Conservation (phyloP, 2,888 invertebrate species). For the Leucophenga montana region DNA sequence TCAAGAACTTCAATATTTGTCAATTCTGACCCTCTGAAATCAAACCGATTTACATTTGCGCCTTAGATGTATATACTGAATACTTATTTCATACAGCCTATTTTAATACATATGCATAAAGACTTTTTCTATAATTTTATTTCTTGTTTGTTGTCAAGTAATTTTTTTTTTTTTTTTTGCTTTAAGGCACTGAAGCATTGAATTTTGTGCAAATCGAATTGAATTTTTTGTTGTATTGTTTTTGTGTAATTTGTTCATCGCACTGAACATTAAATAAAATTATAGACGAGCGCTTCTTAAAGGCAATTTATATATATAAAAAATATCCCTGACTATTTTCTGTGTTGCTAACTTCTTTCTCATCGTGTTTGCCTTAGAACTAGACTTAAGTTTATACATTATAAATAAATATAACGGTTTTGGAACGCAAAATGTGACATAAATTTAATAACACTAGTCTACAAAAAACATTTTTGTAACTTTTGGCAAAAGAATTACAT, state of each 20-base stretch:
- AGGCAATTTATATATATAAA: conserved; percentile 56
- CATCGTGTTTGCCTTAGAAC: conserved; percentile 18
- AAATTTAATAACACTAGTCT: too few relatives aligned
- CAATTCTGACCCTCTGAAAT: too few relatives aligned
- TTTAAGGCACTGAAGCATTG: conserved; percentile 71
- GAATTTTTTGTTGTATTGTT: conserved; percentile 6
- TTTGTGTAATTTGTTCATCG: too few relatives aligned
- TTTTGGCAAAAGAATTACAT: too few relatives aligned
- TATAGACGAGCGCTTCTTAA: conserved; percentile 33
- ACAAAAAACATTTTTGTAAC: too few relatives aligned
- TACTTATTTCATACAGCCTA: too few relatives aligned
- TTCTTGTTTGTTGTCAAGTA: conserved; percentile 43
- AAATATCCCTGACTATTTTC: conserved; percentile 65
- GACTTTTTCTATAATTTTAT: conserved; percentile 46
- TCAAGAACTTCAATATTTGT: too few relatives aligned
- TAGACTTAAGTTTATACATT: not conserved
- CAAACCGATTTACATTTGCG: too few relatives aligned
- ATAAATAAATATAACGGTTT: not conserved
- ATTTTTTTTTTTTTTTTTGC: too few relatives aligned
- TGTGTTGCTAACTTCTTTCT: conserved; percentile 27
- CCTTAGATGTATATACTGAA: too few relatives aligned
- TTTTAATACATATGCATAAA: conserved; percentile 9
- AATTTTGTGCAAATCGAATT: conserved; percentile 64
- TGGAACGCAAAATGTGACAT: conserved; percentile 23
- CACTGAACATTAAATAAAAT: conserved; percentile 44